phyloP scores from a whole-genome alignment of 2,888 invertebrate genomes.

The Mythimna loreyi region DNA sequence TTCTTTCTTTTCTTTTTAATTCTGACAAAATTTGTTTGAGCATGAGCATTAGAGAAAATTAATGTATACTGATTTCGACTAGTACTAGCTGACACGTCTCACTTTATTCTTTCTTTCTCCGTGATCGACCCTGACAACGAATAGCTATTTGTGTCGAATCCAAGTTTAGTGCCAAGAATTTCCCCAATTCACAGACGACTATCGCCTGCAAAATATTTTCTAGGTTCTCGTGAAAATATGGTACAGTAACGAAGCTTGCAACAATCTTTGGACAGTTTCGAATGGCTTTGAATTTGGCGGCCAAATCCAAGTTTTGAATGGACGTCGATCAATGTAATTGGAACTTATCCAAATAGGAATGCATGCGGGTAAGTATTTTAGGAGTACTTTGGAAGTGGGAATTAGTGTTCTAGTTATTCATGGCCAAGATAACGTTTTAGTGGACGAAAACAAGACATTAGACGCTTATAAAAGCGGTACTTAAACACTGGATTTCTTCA shows the following conservation, averaged over 20 bases:
- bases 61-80: not conserved
- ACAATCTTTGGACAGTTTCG: slow-evolving; percentile 40
- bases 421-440: slow-evolving; percentile 26
- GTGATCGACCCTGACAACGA: slow-evolving; percentile 23
- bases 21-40: no score
- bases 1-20: no score
- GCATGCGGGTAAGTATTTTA: slow-evolving; percentile 56
- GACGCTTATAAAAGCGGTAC: not conserved
- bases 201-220: slow-evolving; percentile 48
- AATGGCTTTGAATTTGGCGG: slow-evolving; percentile 44
- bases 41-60: no score
- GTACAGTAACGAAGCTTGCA: slow-evolving; percentile 39
- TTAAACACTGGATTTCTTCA: not conserved
- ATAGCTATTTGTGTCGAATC: slow-evolving; percentile 48
- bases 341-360: slow-evolving; percentile 59
- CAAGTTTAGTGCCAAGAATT: slow-evolving; percentile 58
- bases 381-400: slow-evolving; percentile 39
- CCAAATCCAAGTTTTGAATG: slow-evolving; percentile 54
- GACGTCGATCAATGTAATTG: slow-evolving; percentile 57
- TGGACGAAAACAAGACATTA: slow-evolving; percentile 25
- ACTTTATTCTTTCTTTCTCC: slow-evolving; percentile 5
- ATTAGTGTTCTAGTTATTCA: slow-evolving; percentile 47
- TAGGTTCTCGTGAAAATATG: slow-evolving; percentile 45
- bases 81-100: not conserved
- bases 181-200: slow-evolving; percentile 44